These are phyloP conservation scores for Helicoverpa zea DNA, from an alignment of 1,140 invertebrate species.

Conservation along the genomic window DNA sequence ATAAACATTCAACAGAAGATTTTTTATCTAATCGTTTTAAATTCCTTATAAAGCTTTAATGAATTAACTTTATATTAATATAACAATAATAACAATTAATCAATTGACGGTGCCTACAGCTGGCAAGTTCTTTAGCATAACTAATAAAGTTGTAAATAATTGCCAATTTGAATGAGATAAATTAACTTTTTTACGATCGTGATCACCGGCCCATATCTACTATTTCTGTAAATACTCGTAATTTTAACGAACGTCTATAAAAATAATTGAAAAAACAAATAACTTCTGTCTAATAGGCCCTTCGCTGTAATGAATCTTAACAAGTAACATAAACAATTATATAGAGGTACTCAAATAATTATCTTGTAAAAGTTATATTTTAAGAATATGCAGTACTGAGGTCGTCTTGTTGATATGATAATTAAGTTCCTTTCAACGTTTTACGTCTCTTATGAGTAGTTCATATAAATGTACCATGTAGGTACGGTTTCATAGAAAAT, in stretches of 20 bases:
- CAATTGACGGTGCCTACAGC: neutral
- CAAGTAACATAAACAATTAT: neutral
- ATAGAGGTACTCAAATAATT: too few species aligned
- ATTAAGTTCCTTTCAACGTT: too few species aligned
- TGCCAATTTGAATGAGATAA: constrained; percentile 7
- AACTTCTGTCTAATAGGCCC: neutral
- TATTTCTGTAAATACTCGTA: constrained; percentile 4
- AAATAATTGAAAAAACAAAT: constrained; percentile 31
- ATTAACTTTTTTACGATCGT: constrained; percentile 19
- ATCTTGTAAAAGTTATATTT: too few species aligned
- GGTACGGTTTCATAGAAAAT: too few species aligned
- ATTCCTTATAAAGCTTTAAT: neutral
- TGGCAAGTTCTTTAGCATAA: neutral
- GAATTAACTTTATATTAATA: neutral
- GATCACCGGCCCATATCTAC: constrained; percentile 12
- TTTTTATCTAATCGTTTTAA: too few species aligned
- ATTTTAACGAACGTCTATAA: constrained; percentile 3
- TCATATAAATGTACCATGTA: too few species aligned
- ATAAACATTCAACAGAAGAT: too few species aligned
- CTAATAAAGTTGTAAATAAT: constrained; percentile 23
- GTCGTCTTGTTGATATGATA: too few species aligned
- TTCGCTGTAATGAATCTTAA: neutral
- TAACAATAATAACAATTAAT: neutral
- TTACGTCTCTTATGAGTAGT: too few species aligned
- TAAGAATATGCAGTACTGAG: too few species aligned